Evolutionary conservation across 2,113 vertebrate species (phyloP).

Genomic region (Ageneiosus marmoratus): DNA sequence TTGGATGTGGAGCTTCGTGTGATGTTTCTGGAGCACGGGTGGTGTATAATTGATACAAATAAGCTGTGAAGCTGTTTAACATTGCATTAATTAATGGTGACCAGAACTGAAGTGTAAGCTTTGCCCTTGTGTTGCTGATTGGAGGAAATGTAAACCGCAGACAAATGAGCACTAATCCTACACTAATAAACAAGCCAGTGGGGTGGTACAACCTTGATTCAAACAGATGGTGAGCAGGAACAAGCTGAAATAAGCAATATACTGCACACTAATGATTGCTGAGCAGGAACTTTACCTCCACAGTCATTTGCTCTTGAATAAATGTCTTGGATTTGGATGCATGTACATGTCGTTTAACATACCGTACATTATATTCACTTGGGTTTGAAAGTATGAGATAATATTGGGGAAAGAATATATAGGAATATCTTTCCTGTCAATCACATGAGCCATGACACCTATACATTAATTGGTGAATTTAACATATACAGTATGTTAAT

Average conservation of each 20-base stretch:
- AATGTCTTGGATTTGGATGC: background rate
- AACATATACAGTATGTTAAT: too few species aligned
- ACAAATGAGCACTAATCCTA: conserved; percentile 7
- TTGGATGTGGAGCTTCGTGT: background rate
- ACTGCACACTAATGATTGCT: background rate
- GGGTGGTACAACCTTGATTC: background rate
- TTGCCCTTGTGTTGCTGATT: background rate
- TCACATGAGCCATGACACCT: too few species aligned
- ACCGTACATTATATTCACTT: background rate
- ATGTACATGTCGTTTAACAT: background rate
- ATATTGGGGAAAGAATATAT: too few species aligned
- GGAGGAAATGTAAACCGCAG: background rate
- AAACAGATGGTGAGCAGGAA: conserved; percentile 2
- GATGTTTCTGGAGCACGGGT: background rate
- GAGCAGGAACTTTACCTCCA: background rate
- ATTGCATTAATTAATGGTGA: conserved; percentile 28
- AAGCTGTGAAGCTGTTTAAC: conserved; percentile 21
- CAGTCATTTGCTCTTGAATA: background rate
- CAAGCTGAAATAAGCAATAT: conserved; percentile 1
- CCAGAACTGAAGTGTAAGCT: conserved; percentile 8
- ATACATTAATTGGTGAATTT: too few species aligned
- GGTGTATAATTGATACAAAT: conserved; percentile 38
- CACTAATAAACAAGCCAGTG: background rate
- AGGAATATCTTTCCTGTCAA: too few species aligned
- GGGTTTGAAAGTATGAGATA: background rate